Evolutionary conservation across 2,797 vertebrate genomes (phyloP).

Genomic region (Odontamblyopus lacepedii): DNA sequence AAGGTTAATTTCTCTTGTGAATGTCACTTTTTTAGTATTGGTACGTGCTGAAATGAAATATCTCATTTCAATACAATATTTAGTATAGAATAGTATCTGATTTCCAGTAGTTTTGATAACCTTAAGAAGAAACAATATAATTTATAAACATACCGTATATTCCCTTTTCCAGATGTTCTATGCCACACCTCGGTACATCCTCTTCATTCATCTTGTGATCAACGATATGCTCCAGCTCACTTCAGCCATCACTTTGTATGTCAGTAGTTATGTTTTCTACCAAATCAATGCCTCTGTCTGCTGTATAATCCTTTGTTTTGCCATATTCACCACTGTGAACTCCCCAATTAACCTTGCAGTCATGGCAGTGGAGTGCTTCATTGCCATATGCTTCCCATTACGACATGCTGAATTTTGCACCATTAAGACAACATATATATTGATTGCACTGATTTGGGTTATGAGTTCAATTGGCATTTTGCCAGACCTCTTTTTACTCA

Average conservation of each 20-base stretch:
- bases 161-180: conserved; percentile 43
- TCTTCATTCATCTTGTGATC: conserved; percentile 74
- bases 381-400: conserved; percentile 68
- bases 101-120: no score
- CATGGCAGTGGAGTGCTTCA: conserved; percentile 70
- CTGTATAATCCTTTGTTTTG: conserved; percentile 38
- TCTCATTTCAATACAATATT: no score
- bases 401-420: conserved; percentile 61
- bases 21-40: no score
- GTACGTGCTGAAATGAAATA: no score
- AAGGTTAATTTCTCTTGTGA: no score
- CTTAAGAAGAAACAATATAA: no score
- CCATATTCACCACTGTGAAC: conserved; percentile 49
- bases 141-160: background rate
- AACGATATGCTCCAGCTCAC: conserved; percentile 74
- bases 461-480: conserved; percentile 40
- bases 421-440: conserved; percentile 45
- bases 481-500: conserved; percentile 48
- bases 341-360: conserved; percentile 67
- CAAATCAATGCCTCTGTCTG: conserved; percentile 57
- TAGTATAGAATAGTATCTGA: no score
- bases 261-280: conserved; percentile 50
- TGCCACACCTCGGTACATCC: conserved; percentile 67
- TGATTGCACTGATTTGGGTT: conserved; percentile 64
- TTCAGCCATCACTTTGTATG: conserved; percentile 37